Percentiles rank a stretch among this genome's conserved stretches.
These are phyloP conservation scores for Plecotus auritus DNA, from an alignment of 2,113 vertebrate species.

Conservation along the genomic window DNA sequence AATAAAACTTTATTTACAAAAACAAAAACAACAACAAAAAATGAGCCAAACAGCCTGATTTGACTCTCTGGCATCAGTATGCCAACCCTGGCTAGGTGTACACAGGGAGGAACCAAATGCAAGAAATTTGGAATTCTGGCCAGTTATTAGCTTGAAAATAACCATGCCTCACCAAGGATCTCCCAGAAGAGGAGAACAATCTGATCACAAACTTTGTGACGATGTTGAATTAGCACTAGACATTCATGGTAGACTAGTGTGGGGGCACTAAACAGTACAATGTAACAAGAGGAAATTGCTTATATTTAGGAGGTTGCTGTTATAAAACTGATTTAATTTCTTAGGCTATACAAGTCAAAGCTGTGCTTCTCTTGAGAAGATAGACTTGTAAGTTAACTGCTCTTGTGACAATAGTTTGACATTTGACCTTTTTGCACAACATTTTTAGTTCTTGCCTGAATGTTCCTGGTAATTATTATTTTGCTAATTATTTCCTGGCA, in stretches of 20 bases:
- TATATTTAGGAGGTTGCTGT: neutral
- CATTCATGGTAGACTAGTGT: neutral
- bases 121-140: neutral
- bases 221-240: neutral
- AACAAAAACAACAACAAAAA: too few species aligned
- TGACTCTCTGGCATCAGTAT: neutral
- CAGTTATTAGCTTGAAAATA: neutral
- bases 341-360: neutral
- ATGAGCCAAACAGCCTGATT: neutral
- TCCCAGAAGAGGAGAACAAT: neutral
- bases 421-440: constrained; percentile 56
- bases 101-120: neutral
- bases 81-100: neutral
- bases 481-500: constrained; percentile 54
- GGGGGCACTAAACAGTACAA: neutral
- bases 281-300: neutral
- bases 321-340: constrained; percentile 29
- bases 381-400: constrained; percentile 2
- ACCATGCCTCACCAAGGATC: neutral
- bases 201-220: neutral
- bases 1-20: constrained; percentile 14
- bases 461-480: constrained; percentile 52
- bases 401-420: constrained; percentile 31
- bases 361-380: neutral
- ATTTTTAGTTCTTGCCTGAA: constrained; percentile 32